A percentile compares a stretch with the other conserved stretches of the same genome.
Conservation (phyloP, 2,888 invertebrate genomes). For the Morpho deidamia region DNA sequence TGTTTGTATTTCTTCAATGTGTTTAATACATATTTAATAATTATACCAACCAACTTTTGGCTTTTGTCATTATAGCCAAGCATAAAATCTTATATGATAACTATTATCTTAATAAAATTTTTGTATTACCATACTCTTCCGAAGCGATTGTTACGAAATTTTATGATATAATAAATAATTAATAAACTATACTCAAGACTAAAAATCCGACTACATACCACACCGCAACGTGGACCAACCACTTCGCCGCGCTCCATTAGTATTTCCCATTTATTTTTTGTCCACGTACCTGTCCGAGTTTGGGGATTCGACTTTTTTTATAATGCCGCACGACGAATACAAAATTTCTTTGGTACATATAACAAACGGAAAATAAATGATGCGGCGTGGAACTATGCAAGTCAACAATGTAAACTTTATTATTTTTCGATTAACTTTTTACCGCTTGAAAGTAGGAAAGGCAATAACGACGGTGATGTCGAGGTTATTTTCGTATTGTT, state of each 20-base stretch:
- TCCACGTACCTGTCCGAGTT: constrained; percentile 76
- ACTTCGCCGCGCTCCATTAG: constrained; percentile 73
- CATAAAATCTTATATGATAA: too few relatives aligned
- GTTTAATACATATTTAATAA: too few relatives aligned
- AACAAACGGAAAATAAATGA: constrained; percentile 68
- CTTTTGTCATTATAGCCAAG: too few relatives aligned
- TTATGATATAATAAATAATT: too few relatives aligned
- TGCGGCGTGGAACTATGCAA: constrained; percentile 58
- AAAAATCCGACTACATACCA: constrained; percentile 45
- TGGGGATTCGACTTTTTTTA: constrained; percentile 71
- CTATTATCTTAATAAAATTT: too few relatives aligned
- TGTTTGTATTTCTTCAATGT: too few relatives aligned
- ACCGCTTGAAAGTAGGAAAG: constrained; percentile 21
- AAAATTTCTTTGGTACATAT: constrained; percentile 68
- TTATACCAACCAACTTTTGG: too few relatives aligned
- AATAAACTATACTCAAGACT: constrained; percentile 7
- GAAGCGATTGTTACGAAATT: too few relatives aligned
- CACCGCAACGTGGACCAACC: constrained; percentile 49
- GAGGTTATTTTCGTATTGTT: not conserved
- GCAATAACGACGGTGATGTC: constrained; percentile 4
- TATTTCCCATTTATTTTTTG: constrained; percentile 79
- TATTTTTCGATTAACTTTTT: constrained; percentile 63
- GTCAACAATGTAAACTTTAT: constrained; percentile 40
- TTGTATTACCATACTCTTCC: too few relatives aligned
- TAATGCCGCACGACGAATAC: constrained; percentile 72